Conservation (phyloP, 2,113 vertebrate species). For the Myiozetetes cayanensis region DNA sequence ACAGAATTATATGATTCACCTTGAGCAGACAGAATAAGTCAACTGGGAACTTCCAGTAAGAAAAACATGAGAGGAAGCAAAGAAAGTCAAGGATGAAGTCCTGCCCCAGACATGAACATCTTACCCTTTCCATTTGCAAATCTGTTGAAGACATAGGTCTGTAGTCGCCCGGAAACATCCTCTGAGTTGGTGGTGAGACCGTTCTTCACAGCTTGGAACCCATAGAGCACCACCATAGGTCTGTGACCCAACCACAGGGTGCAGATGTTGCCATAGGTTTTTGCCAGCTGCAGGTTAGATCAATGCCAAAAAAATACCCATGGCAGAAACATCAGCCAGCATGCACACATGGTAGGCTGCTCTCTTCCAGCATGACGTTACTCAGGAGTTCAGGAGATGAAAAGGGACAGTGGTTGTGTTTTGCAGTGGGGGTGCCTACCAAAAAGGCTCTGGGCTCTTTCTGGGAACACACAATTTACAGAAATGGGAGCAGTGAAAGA, state of each 20-base stretch:
- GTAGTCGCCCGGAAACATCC: constrained; percentile 6
- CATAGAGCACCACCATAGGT: constrained; percentile 7
- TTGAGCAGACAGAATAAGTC: neutral
- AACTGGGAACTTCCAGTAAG: neutral
- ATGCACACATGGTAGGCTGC: neutral
- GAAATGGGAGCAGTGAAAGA: neutral
- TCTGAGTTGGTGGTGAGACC: constrained; percentile 46
- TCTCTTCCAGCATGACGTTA: neutral
- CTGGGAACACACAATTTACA: neutral
- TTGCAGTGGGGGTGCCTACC: neutral
- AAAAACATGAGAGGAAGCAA: neutral
- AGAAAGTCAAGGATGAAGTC: neutral
- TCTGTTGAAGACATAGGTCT: neutral
- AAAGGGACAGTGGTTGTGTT: neutral
- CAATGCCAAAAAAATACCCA: neutral
- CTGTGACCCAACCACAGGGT: constrained; percentile 50
- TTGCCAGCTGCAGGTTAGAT: constrained; percentile 28
- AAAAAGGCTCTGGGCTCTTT: neutral
- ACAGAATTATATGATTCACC: neutral
- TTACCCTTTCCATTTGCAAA: constrained; percentile 55
- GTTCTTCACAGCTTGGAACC: constrained; percentile 42
- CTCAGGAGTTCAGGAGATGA: neutral
- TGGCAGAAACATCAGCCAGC: neutral
- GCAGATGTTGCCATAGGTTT: constrained; percentile 41
- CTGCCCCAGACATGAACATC: neutral